Percentiles rank a stretch among this genome's conserved stretches.
phyloP scores from a whole-genome alignment of 1,140 invertebrate genomes.

The Drosophila trapezifrons region DNA sequence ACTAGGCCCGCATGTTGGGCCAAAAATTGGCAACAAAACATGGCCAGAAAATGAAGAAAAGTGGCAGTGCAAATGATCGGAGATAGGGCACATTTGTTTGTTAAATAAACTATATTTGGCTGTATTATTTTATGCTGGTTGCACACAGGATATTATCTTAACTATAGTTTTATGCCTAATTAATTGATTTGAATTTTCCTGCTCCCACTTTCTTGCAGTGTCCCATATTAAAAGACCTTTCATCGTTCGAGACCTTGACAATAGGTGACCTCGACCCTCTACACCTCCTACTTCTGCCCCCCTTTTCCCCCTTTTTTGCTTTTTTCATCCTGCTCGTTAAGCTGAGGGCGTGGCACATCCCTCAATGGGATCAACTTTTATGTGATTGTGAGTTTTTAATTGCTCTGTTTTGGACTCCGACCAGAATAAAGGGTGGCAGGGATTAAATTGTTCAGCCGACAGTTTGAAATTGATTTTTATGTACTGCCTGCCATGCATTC shows the following conservation, averaged over 20 bases:
- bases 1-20: slow-evolving; percentile 28
- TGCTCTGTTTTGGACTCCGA: slow-evolving; percentile 16
- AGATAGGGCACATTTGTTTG: background rate
- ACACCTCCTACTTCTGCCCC: background rate
- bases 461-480: slow-evolving; percentile 38
- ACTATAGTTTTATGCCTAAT: background rate
- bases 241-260: slow-evolving; percentile 11
- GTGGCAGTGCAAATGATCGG: slow-evolving; percentile 1
- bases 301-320: slow-evolving; percentile 1
- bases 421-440: background rate
- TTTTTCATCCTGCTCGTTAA: slow-evolving; percentile 9
- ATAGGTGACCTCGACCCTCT: slow-evolving; percentile 16
- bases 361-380: slow-evolving; percentile 32
- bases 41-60: slow-evolving; percentile 7
- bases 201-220: slow-evolving; percentile 7
- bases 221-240: slow-evolving; percentile 6
- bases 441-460: slow-evolving; percentile 22
- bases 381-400: slow-evolving; percentile 57
- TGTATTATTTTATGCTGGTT: background rate
- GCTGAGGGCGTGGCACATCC: slow-evolving; percentile 19
- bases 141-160: background rate
- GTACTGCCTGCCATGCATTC: slow-evolving; percentile 9
- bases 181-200: too few relatives aligned
- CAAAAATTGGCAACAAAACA: slow-evolving; percentile 25
- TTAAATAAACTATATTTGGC: background rate